Evolutionary conservation across 1,140 invertebrate genomes (phyloP), one percentile per base, ranked within the genome.

Genomic region (Propsilocerus akamusi): DNA sequence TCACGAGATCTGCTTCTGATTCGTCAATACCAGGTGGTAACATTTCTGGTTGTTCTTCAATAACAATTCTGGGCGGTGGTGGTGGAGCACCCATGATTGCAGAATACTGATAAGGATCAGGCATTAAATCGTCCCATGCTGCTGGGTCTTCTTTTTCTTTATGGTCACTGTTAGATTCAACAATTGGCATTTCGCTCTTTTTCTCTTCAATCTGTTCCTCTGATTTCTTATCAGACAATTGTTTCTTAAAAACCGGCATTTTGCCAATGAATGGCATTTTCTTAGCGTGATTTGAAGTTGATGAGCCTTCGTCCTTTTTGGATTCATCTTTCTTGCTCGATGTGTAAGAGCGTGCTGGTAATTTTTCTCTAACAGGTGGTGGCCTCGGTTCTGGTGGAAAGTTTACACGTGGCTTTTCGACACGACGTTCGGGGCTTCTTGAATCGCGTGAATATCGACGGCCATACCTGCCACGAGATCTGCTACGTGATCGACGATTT

Each of bases 181-280:
- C 25, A 12, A 49, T 65, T 60, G 1, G 59, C 61, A 50, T 56
- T 61, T 4, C 54, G 59, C 53, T 65, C 61, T 47, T 63, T 47
- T 51, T 49, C 30, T 51, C 55, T 25, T 57, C 58, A 25, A 23
- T 65, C 4, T 63, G 61, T 26, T 71, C 70, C 30, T 72, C 69
- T 12, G 28, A 30, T 8, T 30, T 30, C 7, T 12, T 30, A 24
- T 51, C 48, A 11, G 47, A 8, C 2, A 57, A 55, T 51, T 75
- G 73, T 48, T 79, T 80, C 53, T 80, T 80, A 47, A 80, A 77
- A 28, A 82, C 58, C 2, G 78, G 79, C 65, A 81, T 73, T 55
- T 78, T 65, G 1, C 78, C 79, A 47, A 81, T 81, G 51, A 81
- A 81, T 0, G 78, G 78, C 26, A 80, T 55, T 55, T 80, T 80